Base-by-base conservation (phyloP, 2,797 vertebrate species). In the Perodicticus potto region DNA sequence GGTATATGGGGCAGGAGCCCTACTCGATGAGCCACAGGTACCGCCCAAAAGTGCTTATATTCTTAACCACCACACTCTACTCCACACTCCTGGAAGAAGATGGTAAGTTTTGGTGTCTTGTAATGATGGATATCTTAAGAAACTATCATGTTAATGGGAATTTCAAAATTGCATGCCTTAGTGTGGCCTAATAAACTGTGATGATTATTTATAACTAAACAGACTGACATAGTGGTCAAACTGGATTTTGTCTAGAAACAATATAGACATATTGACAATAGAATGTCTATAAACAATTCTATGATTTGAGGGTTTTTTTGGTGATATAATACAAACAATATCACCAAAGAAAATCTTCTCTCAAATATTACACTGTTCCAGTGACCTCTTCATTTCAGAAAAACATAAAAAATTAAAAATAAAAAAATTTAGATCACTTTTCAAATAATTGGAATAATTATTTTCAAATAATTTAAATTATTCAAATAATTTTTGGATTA, bases 271-370 rank as follows among this genome's bases (percentile, higher is more conserved):
- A n/a, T n/a, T n/a, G n/a, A n/a, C n/a, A n/a, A n/a, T n/a, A n/a
- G n/a, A 85, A 76, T 19, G 7, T 65, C 49, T 77, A 49, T 90
- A 49, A 93, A 65, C 40, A 92, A 43, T 23, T 72, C 70, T 73
- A 4, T 55, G 57, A 19, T 96, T 76, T 77, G 40, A 1, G 49
- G 14, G 4, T 16, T 37, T n/a, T 49, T n/a, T 95, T 37, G 20
- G n/a, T 94, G 27, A 93, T 85, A 92, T 95, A 88, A 86, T 70
- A 86, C 16, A 94, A 95, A 70, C 45, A 91, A 49, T 29, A 34
- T 93, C 37, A 93, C 37, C 77, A 77, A 67, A 53, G 45, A 88
- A 93, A 85, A 90, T 0, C 11, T 80, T 69, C 72, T 14, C 40
- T 82, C 27, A 83, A 45, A 96, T 93, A 78, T 74, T n/a, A 87